Base-by-base conservation (phyloP, 2,888 invertebrate species). In the Folsomia candida region DNA sequence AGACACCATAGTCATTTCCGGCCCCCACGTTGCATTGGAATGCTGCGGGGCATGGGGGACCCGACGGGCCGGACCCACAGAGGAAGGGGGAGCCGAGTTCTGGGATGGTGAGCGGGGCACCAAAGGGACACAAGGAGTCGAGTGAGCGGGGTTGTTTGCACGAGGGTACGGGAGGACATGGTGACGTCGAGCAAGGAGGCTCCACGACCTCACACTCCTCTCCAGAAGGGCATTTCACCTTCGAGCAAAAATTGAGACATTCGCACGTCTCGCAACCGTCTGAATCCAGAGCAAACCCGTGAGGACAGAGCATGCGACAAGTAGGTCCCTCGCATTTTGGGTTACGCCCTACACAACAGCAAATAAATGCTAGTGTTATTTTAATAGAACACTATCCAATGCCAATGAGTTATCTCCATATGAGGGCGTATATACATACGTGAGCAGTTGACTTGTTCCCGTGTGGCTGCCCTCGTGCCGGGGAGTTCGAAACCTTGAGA, bases 1-100 rank as follows among this genome's bases (percentile, higher is more conserved):
- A 93, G 18, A 93, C 92, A 0, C 93, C 93, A 81, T 93, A 93
- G 81, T 93, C 93, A 81, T 92, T 91, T 76, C 90, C 90, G 83
- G 86, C 86, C 81, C 92, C 90, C 9, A 93, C 91, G 71, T 90
- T 85, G 81, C 93, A 93, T 81, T 88, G 88, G 83, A 92, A 92
- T 73, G 91, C 85, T 0, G 91, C 91, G 0, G 93, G 93, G 81
- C 93, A 94, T 77, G 88, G 88, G 0, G 93, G 93, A 83, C 92
- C 92, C 37, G 92, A 91, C 3, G 90, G 88, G 54, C 90, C 90
- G 25, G 87, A 87, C 18, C 93, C 93, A 81, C 93, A 93, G 28
- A 93, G 85, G 83, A 92, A 93, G 0, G 93, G 93, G 61, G 91
- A 85, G 18, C 47, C 47, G 1, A 90, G 90, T 79, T 91, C 92